Evolutionary conservation across 2,113 vertebrate species (phyloP).

Genomic region (Herpetotheres cachinnans): DNA sequence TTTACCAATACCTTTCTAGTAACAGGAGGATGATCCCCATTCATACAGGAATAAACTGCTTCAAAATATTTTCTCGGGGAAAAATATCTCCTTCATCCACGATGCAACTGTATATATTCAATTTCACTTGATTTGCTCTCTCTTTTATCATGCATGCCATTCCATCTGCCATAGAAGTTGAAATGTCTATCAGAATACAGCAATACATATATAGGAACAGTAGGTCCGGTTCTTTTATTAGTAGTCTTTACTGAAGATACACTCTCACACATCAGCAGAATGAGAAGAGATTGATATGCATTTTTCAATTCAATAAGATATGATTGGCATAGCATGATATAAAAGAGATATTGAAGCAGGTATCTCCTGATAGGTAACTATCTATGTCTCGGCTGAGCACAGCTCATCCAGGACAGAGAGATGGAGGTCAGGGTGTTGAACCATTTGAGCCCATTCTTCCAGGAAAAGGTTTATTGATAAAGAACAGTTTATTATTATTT

Average conservation of each 20-base stretch:
- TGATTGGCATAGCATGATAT: not conserved
- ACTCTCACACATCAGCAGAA: not conserved
- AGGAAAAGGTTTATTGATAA: not conserved
- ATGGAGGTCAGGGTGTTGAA: not conserved
- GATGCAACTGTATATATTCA: not conserved
- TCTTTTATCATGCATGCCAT: not conserved
- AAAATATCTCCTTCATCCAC: not conserved
- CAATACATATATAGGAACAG: not conserved
- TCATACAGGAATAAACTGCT: not conserved
- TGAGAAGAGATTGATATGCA: not conserved
- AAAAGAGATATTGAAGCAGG: not conserved
- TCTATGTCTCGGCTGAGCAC: not conserved
- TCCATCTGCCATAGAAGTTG: not conserved
- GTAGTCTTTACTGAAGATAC: not conserved
- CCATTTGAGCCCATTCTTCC: not conserved
- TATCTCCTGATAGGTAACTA: not conserved
- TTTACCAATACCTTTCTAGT: not conserved
- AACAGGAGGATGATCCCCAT: not conserved
- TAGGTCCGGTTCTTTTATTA: not conserved
- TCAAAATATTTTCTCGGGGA: not conserved
- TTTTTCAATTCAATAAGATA: conserved; percentile 9
- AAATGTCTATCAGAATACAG: not conserved
- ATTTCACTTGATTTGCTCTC: not conserved
- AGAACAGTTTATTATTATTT: not conserved
- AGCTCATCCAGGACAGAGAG: not conserved